phyloP scores from a whole-genome alignment of 2,113 vertebrate species.

The Dinomys branickii region DNA sequence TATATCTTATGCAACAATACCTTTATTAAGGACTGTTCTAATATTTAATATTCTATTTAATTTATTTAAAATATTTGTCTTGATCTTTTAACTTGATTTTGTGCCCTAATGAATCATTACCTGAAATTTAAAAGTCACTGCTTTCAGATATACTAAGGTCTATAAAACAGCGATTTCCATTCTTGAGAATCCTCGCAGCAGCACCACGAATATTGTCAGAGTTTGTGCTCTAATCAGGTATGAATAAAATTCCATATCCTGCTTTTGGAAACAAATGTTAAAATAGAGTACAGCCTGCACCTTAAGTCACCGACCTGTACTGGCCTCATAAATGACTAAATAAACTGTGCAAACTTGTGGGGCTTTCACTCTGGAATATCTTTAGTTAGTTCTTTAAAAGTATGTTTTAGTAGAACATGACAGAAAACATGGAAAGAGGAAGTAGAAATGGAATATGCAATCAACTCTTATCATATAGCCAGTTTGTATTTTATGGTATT shows the following conservation, averaged over 20 bases:
- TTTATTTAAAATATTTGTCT: background rate
- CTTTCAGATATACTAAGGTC: background rate
- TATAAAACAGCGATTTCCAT: background rate
- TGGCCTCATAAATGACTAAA: background rate
- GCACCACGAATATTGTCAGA: background rate
- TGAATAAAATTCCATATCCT: background rate
- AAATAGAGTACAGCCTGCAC: background rate
- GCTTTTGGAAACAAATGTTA: background rate
- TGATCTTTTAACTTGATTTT: background rate
- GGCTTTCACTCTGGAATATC: constrained; percentile 18
- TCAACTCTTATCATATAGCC: background rate
- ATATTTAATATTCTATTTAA: constrained; percentile 13
- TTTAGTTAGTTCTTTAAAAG: background rate
- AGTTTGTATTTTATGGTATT: background rate
- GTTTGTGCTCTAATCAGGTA: background rate
- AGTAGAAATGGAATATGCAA: background rate
- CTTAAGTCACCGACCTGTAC: background rate
- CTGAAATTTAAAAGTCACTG: background rate
- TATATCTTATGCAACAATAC: background rate
- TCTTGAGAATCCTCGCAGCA: background rate
- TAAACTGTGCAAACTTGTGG: background rate
- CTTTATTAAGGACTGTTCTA: background rate
- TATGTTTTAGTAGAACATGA: background rate
- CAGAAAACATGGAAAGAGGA: background rate
- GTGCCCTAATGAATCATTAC: background rate